A percentile compares a stretch with the other conserved stretches of the same genome.
These are phyloP conservation scores for Anadara kagoshimensis DNA, from an alignment of 1,140 invertebrate genomes.

Conservation along the genomic window DNA sequence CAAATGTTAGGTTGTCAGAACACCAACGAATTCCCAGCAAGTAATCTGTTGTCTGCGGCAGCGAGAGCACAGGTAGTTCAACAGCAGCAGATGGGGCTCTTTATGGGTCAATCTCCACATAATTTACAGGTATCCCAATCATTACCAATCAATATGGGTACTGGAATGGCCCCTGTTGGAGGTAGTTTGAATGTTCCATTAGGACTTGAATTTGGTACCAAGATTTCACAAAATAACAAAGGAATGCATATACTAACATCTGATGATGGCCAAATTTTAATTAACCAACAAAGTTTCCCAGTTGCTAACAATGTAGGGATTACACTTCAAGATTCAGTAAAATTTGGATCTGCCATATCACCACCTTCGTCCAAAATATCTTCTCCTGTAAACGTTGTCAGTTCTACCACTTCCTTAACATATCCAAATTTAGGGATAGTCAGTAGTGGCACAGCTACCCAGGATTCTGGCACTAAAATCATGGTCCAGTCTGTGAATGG, in stretches of 20 bases:
- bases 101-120: background rate
- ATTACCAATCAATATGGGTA: background rate
- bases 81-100: conserved; percentile 31
- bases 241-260: background rate
- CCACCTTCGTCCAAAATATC: no score
- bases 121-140: conserved; percentile 3
- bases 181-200: conserved; percentile 4
- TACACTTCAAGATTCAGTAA: background rate
- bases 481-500: conserved; percentile 14
- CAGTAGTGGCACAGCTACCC: background rate
- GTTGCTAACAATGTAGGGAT: conserved; percentile 5
- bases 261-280: background rate
- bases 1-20: conserved; percentile 34
- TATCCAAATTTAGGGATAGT: background rate
- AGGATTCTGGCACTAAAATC: conserved; percentile 12
- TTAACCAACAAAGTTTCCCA: conserved; percentile 1
- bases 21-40: conserved; percentile 59
- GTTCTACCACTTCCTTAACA: background rate
- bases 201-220: conserved; percentile 7
- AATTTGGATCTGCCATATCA: background rate
- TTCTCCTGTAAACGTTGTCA: no score
- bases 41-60: conserved; percentile 62
- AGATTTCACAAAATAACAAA: no score
- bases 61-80: conserved; percentile 59
- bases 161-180: background rate